A percentile compares a stretch with the other conserved stretches of the same genome.
These are phyloP conservation scores for Otus sunia DNA, from an alignment of 2,113 vertebrate species.

Conservation along the genomic window DNA sequence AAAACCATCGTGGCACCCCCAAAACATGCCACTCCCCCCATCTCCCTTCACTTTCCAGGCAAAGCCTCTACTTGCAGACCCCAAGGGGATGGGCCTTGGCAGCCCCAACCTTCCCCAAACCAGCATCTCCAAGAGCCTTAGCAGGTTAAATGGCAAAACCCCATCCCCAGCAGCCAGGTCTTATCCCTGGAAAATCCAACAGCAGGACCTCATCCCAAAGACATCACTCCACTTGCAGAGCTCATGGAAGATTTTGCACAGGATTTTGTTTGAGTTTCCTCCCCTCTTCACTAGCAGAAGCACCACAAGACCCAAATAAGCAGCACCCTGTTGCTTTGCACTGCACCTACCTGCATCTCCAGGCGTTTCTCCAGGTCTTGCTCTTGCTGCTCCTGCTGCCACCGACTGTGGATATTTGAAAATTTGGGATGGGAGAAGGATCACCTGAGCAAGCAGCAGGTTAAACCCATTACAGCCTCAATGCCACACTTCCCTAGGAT, in stretches of 20 bases:
- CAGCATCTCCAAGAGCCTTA: neutral
- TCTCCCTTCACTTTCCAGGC: neutral
- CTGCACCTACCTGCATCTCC: rapidly evolving
- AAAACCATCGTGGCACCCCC: rapidly evolving
- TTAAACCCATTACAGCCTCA: neutral
- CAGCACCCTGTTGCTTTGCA: neutral
- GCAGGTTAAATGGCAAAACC: neutral
- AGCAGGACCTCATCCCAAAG: rapidly evolving
- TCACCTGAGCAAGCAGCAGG: neutral
- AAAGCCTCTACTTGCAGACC: neutral
- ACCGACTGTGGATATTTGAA: rapidly evolving
- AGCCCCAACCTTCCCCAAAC: neutral
- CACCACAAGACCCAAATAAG: rapidly evolving
- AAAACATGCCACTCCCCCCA: rapidly evolving
- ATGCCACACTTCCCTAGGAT: neutral
- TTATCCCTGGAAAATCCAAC: neutral
- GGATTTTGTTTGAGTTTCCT: neutral
- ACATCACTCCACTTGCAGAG: too few species aligned
- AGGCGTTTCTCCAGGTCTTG: neutral
- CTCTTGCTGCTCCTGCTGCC: rapidly evolving
- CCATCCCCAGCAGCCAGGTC: neutral
- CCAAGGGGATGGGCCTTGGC: rapidly evolving
- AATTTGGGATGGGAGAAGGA: neutral
- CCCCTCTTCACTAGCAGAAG: neutral
- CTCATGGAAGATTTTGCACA: rapidly evolving